phyloP scores from a whole-genome alignment of 2,888 invertebrate genomes.

The Tyria jacobaeae region DNA sequence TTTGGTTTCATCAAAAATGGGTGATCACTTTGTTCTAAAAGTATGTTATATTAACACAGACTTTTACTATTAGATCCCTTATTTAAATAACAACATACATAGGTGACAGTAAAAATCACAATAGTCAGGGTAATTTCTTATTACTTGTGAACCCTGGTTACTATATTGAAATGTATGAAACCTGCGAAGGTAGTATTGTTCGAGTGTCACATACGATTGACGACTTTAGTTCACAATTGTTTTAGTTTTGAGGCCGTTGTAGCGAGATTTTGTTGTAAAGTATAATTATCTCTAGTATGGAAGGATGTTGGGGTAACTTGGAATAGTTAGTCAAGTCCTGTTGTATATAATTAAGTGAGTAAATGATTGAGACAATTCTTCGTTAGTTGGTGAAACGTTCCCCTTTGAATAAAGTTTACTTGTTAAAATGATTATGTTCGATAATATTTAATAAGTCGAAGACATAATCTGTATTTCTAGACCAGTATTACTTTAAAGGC shows the following conservation, averaged over 20 bases:
- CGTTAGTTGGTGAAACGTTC: constrained; percentile 7
- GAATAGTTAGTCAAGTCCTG: constrained; percentile 11
- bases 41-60: no score
- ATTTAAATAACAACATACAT: no score
- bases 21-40: no score
- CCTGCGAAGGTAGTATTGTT: constrained; percentile 27
- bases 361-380: constrained; percentile 11
- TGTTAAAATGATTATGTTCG: constrained; percentile 7
- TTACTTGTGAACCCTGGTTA: not conserved
- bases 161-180: constrained; percentile 12
- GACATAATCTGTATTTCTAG: not conserved
- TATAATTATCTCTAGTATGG: constrained; percentile 10
- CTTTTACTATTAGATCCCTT: no score
- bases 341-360: constrained; percentile 3
- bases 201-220: constrained; percentile 21
- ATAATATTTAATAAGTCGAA: not conserved
- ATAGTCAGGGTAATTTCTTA: not conserved
- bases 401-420: not conserved
- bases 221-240: constrained; percentile 26
- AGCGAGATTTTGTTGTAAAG: constrained; percentile 10
- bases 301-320: not conserved
- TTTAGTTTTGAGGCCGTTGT: constrained; percentile 18
- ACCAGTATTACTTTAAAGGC: not conserved
- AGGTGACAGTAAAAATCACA: not conserved
- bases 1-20: no score